These are phyloP conservation scores for Spodoptera picta DNA, from an alignment of 2,888 invertebrate species.

Conservation along the genomic window DNA sequence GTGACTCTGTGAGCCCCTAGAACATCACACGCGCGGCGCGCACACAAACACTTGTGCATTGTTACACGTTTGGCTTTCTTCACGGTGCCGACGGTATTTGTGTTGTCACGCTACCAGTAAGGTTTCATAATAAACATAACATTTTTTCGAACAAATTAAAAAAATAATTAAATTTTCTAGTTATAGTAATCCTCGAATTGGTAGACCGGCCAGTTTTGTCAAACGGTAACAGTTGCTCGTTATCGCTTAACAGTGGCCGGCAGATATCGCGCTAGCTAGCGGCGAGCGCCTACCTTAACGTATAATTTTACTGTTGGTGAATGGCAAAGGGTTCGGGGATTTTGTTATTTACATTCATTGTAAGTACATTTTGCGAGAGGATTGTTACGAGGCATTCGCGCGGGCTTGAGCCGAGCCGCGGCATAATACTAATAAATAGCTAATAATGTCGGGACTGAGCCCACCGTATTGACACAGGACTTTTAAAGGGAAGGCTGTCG, in stretches of 20 bases:
- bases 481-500: slow-evolving; percentile 14
- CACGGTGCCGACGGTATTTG: no score
- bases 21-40: slow-evolving; percentile 26
- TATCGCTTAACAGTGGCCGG: background rate
- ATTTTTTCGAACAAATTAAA: no score
- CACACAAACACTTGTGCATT: background rate
- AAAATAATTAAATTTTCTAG: no score
- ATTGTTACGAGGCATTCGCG: slow-evolving; percentile 25
- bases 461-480: slow-evolving; percentile 25
- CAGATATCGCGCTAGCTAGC: slow-evolving; percentile 30
- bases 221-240: no score
- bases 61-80: no score
- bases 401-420: slow-evolving; percentile 16
- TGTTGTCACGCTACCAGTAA: background rate
- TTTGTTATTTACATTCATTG: slow-evolving; percentile 43
- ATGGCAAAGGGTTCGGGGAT: slow-evolving; percentile 29
- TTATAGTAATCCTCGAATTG: no score
- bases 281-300: background rate
- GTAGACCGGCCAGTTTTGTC: no score
- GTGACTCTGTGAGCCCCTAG: slow-evolving; percentile 27
- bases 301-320: slow-evolving; percentile 34
- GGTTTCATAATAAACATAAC: slow-evolving; percentile 20
- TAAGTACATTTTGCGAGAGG: slow-evolving; percentile 34
- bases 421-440: slow-evolving; percentile 41
- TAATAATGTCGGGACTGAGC: slow-evolving; percentile 44